Base-by-base conservation (phyloP, 2,113 vertebrate genomes). In the Phoenicopterus ruber region DNA sequence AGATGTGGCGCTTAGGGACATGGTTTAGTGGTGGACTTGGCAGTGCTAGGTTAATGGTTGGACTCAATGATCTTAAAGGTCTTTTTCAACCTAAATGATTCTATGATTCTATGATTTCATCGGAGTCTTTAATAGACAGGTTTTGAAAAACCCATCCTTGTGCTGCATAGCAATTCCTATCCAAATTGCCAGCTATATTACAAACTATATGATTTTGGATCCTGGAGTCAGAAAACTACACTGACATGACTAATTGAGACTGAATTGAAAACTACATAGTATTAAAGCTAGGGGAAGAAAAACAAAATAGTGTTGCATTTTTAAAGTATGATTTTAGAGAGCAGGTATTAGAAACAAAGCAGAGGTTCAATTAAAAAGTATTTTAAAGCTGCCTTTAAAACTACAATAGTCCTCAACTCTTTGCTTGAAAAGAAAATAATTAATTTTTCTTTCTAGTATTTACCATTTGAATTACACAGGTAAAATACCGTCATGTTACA, bases 341-440 rank as follows among this genome's bases (percentile, higher is more conserved):
- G 42, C 32, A 90, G 81, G 12, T 84, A 78, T 69, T 91, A 67
- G 1, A 80, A 70, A 94, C 52, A 94, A 96, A 97, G 89, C 3
- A 74, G 72, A 95, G 52, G 63, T 87, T 96, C 73, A 86, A 36
- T 65, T 85, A 69, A 86, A 58, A 96, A 94, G 76, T 92, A 88
- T 89, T 97, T 89, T 89, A 84, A 90, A 82, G 10, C 32, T 93
- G n/a, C 42, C 40, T 96, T 96, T 94, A 84, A 95, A 91, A 85
- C 4, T 0, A 70, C 19, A 88, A 82, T 28, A 84, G 50, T 86
- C n/a, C 28, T 32, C 9, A 91, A 44, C 38, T 70, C 38, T 88
- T 94, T 7, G 2, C 54, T 89, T 69, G 67, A 79, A 88, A 96
- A 96, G 40, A 96, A 86, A 74, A 87, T 44, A 50, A 5, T 82